Evolutionary conservation across 2,113 vertebrate genomes (phyloP).

Genomic region (Albula goreensis): DNA sequence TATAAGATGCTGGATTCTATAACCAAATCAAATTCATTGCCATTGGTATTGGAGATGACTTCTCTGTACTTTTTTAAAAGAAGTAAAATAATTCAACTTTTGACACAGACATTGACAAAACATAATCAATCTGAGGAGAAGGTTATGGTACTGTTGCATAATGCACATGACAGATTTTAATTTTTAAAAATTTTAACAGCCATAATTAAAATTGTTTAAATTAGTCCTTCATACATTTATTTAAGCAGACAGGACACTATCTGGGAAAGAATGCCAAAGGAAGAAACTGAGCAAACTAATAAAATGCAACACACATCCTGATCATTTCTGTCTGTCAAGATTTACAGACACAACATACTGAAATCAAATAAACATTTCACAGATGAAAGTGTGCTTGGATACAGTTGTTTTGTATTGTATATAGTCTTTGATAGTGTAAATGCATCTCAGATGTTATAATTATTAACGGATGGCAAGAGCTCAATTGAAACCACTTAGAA

Average conservation of each 20-base stretch:
- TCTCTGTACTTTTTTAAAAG: too few species aligned
- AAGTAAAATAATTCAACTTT: neutral
- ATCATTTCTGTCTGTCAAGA: neutral
- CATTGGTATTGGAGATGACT: neutral
- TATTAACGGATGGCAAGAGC: neutral
- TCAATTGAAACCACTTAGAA: neutral
- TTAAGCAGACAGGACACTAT: neutral
- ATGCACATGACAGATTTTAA: neutral
- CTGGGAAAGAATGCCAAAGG: neutral
- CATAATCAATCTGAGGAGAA: neutral
- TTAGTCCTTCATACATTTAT: neutral
- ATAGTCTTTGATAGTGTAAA: neutral
- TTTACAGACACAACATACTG: neutral
- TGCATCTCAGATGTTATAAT: neutral
- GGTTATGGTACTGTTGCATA: neutral
- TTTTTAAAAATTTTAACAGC: too few species aligned
- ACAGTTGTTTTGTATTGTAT: neutral
- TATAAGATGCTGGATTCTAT: constrained; percentile 20
- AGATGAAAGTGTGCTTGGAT: neutral
- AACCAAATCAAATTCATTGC: neutral
- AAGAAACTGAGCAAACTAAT: neutral
- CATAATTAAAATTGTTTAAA: neutral
- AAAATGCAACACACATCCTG: neutral
- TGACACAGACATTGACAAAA: neutral
- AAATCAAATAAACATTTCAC: neutral